Evolutionary conservation across 2,888 invertebrate genomes (phyloP), one percentile per base, ranked within the genome.

Genomic region (Eumacrocentrus americanus): DNA sequence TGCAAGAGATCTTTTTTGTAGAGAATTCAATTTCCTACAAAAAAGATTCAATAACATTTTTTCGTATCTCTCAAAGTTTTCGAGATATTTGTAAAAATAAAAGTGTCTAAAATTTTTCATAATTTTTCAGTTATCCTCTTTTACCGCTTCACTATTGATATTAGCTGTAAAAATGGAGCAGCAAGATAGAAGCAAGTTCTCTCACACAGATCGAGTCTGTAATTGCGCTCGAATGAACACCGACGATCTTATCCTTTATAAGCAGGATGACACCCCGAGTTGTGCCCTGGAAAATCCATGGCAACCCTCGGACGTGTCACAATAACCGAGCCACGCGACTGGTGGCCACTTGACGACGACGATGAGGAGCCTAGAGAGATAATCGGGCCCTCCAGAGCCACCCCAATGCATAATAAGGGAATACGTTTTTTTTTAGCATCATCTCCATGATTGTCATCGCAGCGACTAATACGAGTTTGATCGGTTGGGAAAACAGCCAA

Each of bases 201-300:
- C 78, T 70, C 78, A 78, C 78, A 78, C 74, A 73, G 78, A 75
- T 78, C 72, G 72, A 3, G 56, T 61, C 62, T 56, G 70, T 77
- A 77, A 78, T 75, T 67, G 67, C 70, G 72, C 71, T 73, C 68
- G 70, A 74, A 75, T 69, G 77, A 75, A 63, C 72, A 67, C 67
- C 61, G 60, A 47, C 52, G 70, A 71, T 70, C 61, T 60, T 65
- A 72, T 71, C 66, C 58, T 66, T 29, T 62, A 66, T 66, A 65
- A 70, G 70, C 70, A 63, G 65, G 70, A 70, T 67, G 71, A 72
- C 64, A 70, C 69, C 69, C 54, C 48, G 65, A 58, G 60, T 62
- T 66, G 58, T 64, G 59, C 62, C 66, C 20, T 58, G 64, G 64
- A 69, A 53, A 67, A 67, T 69, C 68, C 65, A 56, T 2, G 58